phyloP scores from a whole-genome alignment of 2,113 vertebrate genomes.

The Phrynocephalus versicolor region DNA sequence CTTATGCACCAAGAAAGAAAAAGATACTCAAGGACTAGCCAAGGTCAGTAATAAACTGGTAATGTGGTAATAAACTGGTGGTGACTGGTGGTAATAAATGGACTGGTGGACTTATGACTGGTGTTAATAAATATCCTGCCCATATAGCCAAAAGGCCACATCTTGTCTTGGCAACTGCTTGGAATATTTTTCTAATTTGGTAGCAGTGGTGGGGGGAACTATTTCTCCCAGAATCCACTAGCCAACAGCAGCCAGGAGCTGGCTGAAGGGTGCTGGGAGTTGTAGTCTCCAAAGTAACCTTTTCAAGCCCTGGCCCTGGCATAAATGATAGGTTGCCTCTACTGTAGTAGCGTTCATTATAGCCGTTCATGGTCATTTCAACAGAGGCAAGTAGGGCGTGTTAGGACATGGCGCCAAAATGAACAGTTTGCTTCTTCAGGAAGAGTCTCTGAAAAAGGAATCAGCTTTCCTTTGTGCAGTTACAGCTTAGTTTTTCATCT shows the following conservation, averaged over 20 bases:
- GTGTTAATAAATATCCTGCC: neutral
- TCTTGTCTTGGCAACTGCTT: no score
- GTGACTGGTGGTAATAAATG: no score
- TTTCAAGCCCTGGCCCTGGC: no score
- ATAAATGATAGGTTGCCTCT: no score
- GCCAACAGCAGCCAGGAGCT: neutral
- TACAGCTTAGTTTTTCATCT: neutral
- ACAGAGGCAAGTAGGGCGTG: no score
- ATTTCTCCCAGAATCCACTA: neutral
- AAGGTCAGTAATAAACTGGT: slow-evolving; percentile 80
- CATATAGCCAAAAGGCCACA: neutral
- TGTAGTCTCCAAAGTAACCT: neutral
- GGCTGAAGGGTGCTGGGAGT: neutral
- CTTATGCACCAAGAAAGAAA: slow-evolving; percentile 79
- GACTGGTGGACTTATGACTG: neutral
- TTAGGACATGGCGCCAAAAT: no score
- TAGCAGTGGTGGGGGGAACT: no score
- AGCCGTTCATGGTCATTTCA: no score
- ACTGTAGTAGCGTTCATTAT: no score
- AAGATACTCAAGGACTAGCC: slow-evolving; percentile 71
- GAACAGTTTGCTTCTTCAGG: no score
- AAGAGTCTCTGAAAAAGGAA: neutral
- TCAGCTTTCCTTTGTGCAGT: neutral
- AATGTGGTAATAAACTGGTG: no score
- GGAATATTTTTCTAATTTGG: neutral